Evolutionary conservation across 2,888 invertebrate species (phyloP).

Genomic region (Strigamia crassipes): DNA sequence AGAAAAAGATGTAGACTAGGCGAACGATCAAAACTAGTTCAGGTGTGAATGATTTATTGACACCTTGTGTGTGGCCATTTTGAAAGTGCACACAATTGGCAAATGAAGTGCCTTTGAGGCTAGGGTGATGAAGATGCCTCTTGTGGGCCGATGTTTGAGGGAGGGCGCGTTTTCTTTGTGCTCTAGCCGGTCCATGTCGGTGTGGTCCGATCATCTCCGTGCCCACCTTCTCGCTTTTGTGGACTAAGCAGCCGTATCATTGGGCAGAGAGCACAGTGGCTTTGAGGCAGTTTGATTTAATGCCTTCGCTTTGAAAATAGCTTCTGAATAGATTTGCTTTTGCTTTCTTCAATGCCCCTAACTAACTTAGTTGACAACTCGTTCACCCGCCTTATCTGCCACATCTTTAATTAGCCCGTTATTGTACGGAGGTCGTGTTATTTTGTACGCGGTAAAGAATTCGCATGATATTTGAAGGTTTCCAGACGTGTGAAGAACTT

Average conservation of each 20-base stretch:
- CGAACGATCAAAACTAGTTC: background rate
- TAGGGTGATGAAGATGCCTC: conserved; percentile 22
- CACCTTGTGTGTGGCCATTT: conserved; percentile 17
- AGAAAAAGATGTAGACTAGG: too few relatives aligned
- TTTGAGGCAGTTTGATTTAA: conserved; percentile 2
- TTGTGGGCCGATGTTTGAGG: conserved; percentile 2
- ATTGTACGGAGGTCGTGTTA: conserved; percentile 1
- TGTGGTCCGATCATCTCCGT: conserved; percentile 33
- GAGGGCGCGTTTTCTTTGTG: conserved; percentile 30
- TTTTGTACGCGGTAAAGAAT: background rate
- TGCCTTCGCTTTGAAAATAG: background rate
- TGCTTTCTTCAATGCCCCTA: background rate
- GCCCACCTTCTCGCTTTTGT: conserved; percentile 25
- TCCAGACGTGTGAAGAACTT: background rate
- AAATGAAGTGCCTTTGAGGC: conserved; percentile 27
- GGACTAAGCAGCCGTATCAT: conserved; percentile 22
- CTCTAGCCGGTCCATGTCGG: conserved; percentile 18
- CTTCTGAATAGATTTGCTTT: conserved; percentile 13
- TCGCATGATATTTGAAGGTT: background rate
- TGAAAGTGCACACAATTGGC: conserved; percentile 10
- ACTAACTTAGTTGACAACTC: background rate
- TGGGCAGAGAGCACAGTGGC: conserved; percentile 18
- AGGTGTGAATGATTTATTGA: conserved; percentile 9
- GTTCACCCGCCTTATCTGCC: background rate
- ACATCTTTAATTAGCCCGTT: conserved; percentile 14